Base-by-base conservation (phyloP, 2,113 vertebrate genomes). In the Rhinogobius similis region DNA sequence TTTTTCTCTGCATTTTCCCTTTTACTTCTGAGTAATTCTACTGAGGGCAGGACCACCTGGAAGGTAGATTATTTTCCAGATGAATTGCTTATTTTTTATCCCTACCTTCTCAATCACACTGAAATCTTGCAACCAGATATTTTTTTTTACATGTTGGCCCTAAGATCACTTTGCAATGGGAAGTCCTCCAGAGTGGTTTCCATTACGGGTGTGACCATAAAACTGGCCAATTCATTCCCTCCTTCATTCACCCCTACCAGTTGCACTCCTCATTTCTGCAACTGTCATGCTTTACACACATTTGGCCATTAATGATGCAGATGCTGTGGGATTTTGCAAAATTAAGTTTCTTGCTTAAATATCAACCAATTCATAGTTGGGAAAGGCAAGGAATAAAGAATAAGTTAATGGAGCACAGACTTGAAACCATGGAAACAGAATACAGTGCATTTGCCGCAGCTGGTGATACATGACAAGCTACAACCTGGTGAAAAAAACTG, bases 171-270 rank as follows among this genome's bases (percentile, higher is more conserved):
- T 79, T 88, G 89, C 84, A 87, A 92, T 91, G 86, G 88, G 86
- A 90, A 87, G 75, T 83, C 90, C 89, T 92, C 91, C 89, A 84
- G 76, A 84, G 78, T 76, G 70, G 84, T 91, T 91, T 92, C 82
- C 81, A 87, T 82, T 84, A 77, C 53, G 77, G 84, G 73, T 18
- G 70, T 81, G 83, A 76, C 76, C 84, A 88, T 36, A 91, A 89
- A 92, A 91, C 88, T 88, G 62, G 62, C 67, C 18, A 58, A 55
- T 70, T 46, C 27, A 29, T 26, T 21, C 76, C n/a, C n/a, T n/a
- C n/a, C n/a, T n/a, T n/a, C n/a, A 41, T 69, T 65, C 41, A 50
- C 53, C 73, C 62, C 73, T 53, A 36, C 72, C 65, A 61, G 75
- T 65, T 75, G 62, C 75, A 70, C 77, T 62, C 70, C 44, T 26